Evolutionary conservation across 2,888 invertebrate species (phyloP), one percentile per base, ranked within the genome.

Genomic region (Cosmia trapezina): DNA sequence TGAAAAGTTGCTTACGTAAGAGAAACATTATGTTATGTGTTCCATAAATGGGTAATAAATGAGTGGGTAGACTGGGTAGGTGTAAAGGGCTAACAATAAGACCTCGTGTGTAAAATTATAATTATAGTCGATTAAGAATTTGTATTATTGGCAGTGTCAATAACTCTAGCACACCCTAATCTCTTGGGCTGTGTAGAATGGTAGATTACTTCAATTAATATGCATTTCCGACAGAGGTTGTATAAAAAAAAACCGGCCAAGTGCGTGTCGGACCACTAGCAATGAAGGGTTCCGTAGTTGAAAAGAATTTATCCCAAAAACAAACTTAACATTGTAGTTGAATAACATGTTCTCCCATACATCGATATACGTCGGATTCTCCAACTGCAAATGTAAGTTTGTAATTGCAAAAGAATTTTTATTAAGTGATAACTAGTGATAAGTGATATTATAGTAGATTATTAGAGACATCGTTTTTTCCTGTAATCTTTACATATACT

Each of bases 161-260:
- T 22, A 49, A 49, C 33, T 57, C 4, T 53, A 28, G 14, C n/a
- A 33, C 22, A 59, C 12, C 28, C n/a, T 51, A 22, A 22, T 22
- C 33, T 71, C 22, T 33, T 22, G n/a, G 4, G 45, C 22, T 59
- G 19, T 12, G 19, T 17, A 37, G 17, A 74, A 60, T 41, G 8
- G 49, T 41, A 70, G 14, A 66, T 45, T 62, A 62, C 28, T 57
- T 63, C 22, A 69, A 70, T 66, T 59, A 14, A 62, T 66, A 53
- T 76, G 51, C 61, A 70, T 51, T 68, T 81, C 70, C 67, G 59
- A 33, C 37, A 51, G 2, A 37, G 41, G n/a, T 51, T 57, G 49
- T 66, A 22, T 22, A 45, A 6, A 63, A 64, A 49, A 59, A 47
- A 66, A 41, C 8, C 37, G 37, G 37, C 37, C 37, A 37, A 37